Evolutionary conservation across 1,140 invertebrate genomes (phyloP), one percentile per base, ranked within the genome.

Genomic region (Bombus breviceps): DNA sequence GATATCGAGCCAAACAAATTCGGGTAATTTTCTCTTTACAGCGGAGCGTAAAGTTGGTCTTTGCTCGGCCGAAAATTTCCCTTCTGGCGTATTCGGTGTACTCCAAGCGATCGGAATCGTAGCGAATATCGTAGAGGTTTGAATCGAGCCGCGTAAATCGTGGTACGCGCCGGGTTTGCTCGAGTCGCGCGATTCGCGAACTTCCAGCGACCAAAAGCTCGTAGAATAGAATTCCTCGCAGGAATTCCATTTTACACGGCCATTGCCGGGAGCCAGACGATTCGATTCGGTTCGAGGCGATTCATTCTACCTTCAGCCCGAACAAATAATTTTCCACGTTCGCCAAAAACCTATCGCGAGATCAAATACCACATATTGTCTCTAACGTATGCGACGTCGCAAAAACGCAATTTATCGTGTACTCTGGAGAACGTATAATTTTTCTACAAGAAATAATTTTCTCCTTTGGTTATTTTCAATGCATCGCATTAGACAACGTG

Each of bases 161-260:
- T 34, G 15, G 32, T 47, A 18, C 73, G 81, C 53, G 47, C 69
- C 8, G 64, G 41, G 32, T 57, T 41, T 57, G 34, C 41, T 18
- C 47, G 47, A 53, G 47, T 53, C 39, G 53, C n/a, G 80, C 39
- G 32, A 73, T 43, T 43, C 81, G 81, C 47, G 37, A 78, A 83
- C 13, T 82, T 75, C 15, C 57, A 71, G 64, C 22, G 25, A 43
- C 25, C 43, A 43, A 43, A 53, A 69, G 59, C 73, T 13, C n/a
- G 47, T 43, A 57, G 64, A 83, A 78, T 83, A 71, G 82, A 83
- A 83, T 83, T 83, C 47, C 82, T 78, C 64, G 82, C 75, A 78
- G 74, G 82, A 83, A 83, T 83, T 83, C 82, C 74, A 78, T 83
- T 83, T 83, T 83, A 78, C 64, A 34, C 59, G n/a, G 82, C 47